These are phyloP conservation scores for Stenchaetothrips biformis DNA, from an alignment of 2,888 invertebrate species.

Conservation along the genomic window DNA sequence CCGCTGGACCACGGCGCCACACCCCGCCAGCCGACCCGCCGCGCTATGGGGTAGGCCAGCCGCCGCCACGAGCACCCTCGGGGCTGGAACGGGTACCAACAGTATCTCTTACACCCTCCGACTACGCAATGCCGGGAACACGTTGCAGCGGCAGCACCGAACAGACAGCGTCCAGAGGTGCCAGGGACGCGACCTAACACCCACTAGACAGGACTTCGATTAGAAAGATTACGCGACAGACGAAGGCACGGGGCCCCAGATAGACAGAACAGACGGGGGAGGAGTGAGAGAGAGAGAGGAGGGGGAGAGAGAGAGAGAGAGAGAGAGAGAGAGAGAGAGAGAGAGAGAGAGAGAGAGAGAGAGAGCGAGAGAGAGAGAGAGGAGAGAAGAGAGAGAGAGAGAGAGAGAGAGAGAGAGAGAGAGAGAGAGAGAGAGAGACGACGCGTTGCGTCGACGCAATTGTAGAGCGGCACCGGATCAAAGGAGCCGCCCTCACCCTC, in stretches of 20 bases:
- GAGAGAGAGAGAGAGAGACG: not conserved
- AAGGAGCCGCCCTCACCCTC: not conserved
- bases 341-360: conserved; percentile 4
- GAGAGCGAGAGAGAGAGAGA: not conserved
- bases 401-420: conserved; percentile 1
- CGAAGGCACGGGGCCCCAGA: not conserved
- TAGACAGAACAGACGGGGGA: not conserved
- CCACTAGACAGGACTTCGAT: too few relatives aligned
- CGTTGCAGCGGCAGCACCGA: too few relatives aligned
- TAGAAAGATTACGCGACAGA: not conserved
- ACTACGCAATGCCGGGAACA: too few relatives aligned
- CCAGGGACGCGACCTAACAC: too few relatives aligned
- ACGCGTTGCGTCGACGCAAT: conserved; percentile 4
- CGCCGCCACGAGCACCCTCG: too few relatives aligned
- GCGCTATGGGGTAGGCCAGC: too few relatives aligned
- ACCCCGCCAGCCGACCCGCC: too few relatives aligned
- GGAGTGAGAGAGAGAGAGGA: conserved; percentile 14
- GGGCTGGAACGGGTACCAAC: too few relatives aligned
- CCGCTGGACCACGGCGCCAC: too few relatives aligned
- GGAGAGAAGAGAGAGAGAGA: conserved; percentile 11
- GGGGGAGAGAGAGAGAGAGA: conserved; percentile 26
- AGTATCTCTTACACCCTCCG: too few relatives aligned
- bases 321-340: conserved; percentile 29
- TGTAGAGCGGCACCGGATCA: conserved; percentile 12
- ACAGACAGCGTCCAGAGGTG: too few relatives aligned